A percentile compares a stretch with the other conserved stretches of the same genome.
These are phyloP conservation scores for Corythornis leucogaster DNA, from an alignment of 2,797 vertebrate genomes.

Conservation along the genomic window DNA sequence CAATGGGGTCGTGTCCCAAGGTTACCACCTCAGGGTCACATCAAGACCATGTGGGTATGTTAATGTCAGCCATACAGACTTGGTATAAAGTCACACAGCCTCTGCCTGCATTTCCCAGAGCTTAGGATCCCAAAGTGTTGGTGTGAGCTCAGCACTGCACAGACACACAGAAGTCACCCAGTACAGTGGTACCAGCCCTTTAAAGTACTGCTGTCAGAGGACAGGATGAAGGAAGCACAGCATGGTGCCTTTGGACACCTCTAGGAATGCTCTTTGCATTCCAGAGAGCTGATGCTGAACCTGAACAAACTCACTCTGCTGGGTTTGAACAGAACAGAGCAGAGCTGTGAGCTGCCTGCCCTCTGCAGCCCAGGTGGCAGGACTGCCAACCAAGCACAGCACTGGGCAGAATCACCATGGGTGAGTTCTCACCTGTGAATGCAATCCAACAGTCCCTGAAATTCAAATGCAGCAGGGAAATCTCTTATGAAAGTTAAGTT, in stretches of 20 bases:
- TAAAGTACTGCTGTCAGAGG: neutral
- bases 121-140: neutral
- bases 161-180: neutral
- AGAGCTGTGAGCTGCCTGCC: neutral
- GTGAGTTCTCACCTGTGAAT: neutral
- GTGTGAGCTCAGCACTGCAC: neutral
- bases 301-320: neutral
- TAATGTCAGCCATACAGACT: neutral
- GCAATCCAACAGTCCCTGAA: neutral
- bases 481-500: neutral
- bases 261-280: neutral
- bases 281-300: neutral
- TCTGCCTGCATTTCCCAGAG: neutral
- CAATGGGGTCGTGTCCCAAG: neutral
- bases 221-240: neutral
- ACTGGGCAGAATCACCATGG: neutral
- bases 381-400: neutral
- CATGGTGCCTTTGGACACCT: accelerated
- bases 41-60: neutral
- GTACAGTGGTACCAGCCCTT: accelerated
- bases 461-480: neutral
- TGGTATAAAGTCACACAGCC: neutral
- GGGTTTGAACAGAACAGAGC: neutral
- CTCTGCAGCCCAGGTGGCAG: neutral
- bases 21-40: neutral